These are phyloP conservation scores for Blastomussa wellsi DNA, from an alignment of 92 coral and sea anemone species.

Conservation along the genomic window DNA sequence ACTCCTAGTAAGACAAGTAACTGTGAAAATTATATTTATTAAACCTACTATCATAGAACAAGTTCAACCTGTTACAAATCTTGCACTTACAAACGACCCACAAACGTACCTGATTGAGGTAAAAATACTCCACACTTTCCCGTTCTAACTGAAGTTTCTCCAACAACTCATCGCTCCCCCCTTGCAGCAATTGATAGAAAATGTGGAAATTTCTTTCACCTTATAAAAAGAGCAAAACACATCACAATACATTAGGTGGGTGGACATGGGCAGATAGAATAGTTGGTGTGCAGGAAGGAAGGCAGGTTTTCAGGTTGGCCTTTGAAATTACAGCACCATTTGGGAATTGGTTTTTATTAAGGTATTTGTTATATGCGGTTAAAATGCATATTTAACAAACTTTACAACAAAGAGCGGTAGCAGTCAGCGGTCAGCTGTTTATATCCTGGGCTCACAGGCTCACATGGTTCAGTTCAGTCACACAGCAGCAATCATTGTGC, in stretches of 20 bases:
- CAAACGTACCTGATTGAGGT: constrained; percentile 80
- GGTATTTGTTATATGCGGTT: too few species aligned
- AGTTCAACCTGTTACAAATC: not conserved
- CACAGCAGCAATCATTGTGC: too few species aligned
- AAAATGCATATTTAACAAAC: too few species aligned
- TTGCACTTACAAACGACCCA: too few species aligned
- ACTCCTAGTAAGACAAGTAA: not conserved
- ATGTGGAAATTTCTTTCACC: constrained; percentile 99
- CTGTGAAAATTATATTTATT: not conserved
- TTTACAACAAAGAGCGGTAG: too few species aligned
- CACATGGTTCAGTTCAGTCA: too few species aligned
- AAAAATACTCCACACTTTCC: constrained; percentile 74
- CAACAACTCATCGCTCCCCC: constrained; percentile 74
- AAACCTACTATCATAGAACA: not conserved
- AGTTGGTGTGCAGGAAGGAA: not conserved
- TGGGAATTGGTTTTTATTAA: too few species aligned
- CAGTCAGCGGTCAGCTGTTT: too few species aligned
- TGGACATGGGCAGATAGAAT: not conserved
- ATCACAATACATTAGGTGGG: not conserved
- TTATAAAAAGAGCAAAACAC: constrained; percentile 5
- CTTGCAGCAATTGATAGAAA: constrained; percentile 92
- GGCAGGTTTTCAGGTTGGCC: too few species aligned
- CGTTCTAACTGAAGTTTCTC: constrained; percentile 83
- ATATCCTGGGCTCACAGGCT: too few species aligned
- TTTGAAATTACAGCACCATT: too few species aligned